Percentiles rank a stretch among this genome's conserved stretches.
These are phyloP conservation scores for Lasioglossum zephyrum DNA, from an alignment of 2,888 invertebrate species.

Conservation along the genomic window DNA sequence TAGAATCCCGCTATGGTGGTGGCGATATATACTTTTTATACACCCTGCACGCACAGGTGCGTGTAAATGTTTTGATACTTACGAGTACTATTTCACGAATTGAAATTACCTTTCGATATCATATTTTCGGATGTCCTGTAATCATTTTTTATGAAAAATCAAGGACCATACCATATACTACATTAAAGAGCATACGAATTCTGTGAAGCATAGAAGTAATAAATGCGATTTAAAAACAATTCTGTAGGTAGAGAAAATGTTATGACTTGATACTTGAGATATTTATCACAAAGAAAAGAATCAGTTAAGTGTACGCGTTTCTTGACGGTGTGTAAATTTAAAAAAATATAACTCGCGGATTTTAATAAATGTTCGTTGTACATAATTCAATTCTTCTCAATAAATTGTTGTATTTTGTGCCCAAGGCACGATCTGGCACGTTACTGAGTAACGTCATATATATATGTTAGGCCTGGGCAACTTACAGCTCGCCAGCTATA, in stretches of 20 bases:
- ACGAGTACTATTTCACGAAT: not conserved
- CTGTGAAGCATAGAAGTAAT: not conserved
- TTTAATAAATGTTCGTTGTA: not conserved
- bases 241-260: not conserved
- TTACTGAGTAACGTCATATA: not conserved
- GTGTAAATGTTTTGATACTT: not conserved
- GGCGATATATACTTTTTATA: too few relatives aligned
- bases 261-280: not conserved
- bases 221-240: not conserved
- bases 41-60: not conserved
- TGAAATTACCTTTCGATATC: not conserved
- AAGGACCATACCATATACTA: not conserved
- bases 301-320: not conserved
- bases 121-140: not conserved
- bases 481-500: too few relatives aligned
- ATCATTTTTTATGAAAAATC: not conserved
- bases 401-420: not conserved
- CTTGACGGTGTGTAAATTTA: not conserved
- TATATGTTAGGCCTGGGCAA: too few relatives aligned
- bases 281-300: not conserved
- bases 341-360: not conserved
- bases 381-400: not conserved
- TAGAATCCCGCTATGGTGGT: too few relatives aligned
- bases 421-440: not conserved
- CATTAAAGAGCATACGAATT: not conserved